Base-by-base conservation (phyloP, 2,888 invertebrate species). In the Anodontia alba region DNA sequence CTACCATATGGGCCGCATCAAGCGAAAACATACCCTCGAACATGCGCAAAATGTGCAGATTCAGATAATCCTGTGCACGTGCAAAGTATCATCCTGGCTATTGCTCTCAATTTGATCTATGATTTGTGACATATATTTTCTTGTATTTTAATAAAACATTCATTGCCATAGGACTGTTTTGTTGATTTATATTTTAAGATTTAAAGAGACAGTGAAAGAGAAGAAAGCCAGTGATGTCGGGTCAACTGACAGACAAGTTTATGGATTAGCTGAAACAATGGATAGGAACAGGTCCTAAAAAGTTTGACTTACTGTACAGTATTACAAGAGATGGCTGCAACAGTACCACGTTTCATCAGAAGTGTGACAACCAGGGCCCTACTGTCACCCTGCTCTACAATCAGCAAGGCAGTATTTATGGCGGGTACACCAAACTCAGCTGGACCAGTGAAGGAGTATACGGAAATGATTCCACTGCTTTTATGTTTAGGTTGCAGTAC, bases 361-460 rank as follows among this genome's bases (percentile, higher is more conserved):
- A 79, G 70, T 89, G 89, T 77, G 81, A 88, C 81, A 83, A 87
- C 54, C 77, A 89, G 68, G 89, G 89, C 1, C 43, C 87, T 17
- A 89, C 89, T 0, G 86, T 88, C 3, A 84, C 86, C 0, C 81
- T 89, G 3, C 49, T 86, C 26, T 89, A 87, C 78, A 89, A 89
- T 74, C 79, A 80, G n/a, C 75, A 80, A n/a, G 68, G 75, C 3
- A 85, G 78, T 43, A 78, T 89, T 23, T 89, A 82, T 62, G 89
- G 89, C 20, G 89, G 87, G 0, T 89, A 86, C 71, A 78, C 80
- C 8, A 36, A 73, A 20, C 20, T 33, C 26, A 80, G 38, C 67
- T 89, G 87, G 89, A 49, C 36, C 33, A 15, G 33, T 8, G n/a
- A 8, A 10, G 26, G 62, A 17, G 20, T 0, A 7, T 76, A 36